Evolutionary conservation across 2,888 invertebrate genomes (phyloP).

Genomic region (Hoplodrina blanda): DNA sequence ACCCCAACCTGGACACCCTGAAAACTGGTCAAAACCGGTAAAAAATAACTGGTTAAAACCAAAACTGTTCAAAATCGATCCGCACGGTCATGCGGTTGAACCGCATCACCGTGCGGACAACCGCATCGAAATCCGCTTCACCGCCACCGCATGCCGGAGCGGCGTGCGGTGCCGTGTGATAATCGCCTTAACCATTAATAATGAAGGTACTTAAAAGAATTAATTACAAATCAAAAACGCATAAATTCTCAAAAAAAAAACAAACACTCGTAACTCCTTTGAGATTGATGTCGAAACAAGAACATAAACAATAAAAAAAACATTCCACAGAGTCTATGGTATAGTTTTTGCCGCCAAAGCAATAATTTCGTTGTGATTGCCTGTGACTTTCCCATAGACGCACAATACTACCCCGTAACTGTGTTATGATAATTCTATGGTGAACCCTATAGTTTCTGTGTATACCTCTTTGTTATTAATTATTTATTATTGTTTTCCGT

Average conservation of each 20-base stretch:
- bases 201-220: conserved; percentile 7
- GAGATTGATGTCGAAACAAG: conserved; percentile 45
- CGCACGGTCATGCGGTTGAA: too few relatives aligned
- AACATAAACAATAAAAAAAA: conserved; percentile 41
- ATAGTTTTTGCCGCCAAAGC: conserved; percentile 60
- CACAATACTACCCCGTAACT: conserved; percentile 39
- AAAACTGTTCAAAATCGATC: too few relatives aligned
- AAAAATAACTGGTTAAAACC: too few relatives aligned
- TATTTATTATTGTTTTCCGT: not conserved
- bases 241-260: conserved; percentile 20
- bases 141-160: too few relatives aligned
- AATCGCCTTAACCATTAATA: conserved; percentile 11
- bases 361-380: conserved; percentile 74
- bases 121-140: too few relatives aligned
- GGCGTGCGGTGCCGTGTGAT: too few relatives aligned
- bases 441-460: conserved; percentile 41
- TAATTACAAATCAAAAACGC: conserved; percentile 27
- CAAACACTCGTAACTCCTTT: conserved; percentile 14
- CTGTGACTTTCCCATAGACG: conserved; percentile 63
- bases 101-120: too few relatives aligned
- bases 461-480: not conserved
- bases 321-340: conserved; percentile 40
- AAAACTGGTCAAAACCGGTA: too few relatives aligned
- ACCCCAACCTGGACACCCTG: too few relatives aligned
- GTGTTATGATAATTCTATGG: conserved; percentile 60